Evolutionary conservation across 2,888 invertebrate species (phyloP), one percentile per base, ranked within the genome.

Genomic region (Pteria penguin): DNA sequence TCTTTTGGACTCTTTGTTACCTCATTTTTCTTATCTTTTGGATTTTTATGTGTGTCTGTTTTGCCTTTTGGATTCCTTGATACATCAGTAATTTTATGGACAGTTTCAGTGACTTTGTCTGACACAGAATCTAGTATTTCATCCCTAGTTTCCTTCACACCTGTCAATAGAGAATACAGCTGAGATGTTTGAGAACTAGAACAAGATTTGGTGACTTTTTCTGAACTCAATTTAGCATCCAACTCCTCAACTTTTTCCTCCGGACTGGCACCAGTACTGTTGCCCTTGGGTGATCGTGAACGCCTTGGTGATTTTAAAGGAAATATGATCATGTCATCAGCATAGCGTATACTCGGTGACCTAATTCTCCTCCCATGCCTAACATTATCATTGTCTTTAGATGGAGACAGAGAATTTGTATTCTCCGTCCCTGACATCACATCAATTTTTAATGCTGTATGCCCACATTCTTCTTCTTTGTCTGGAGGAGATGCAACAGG

Each of bases 271-370:
- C 68, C 27, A 11, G 45, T 36, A 14, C 45, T 14, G 45, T 36
- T 14, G 31, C 61, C 54, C 54, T 78, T 80, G 0, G 82, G 79
- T 27, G 80, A 68, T 18, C 68, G 31, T 29, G 52, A 77, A 14
- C 72, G 72, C 26, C 74, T 58, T 22, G 66, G 69, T 27, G 80
- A 79, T 29, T 79, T 74, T 29, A 75, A 69, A 24, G 80, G 78
- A 75, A 78, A 79, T 14, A 81, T 33, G 36, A 78, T 73, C 72
- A 80, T 80, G 58, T 82, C 80, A 57, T 77, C 74, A 29, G 80
- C 77, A 65, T 78, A 82, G 22, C 73, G 72, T 14, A 80, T 62
- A 74, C 67, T 82, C 62, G 82, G 82, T n/a, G 82, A 79, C 14
- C 81, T 57, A 45, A 72, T 75, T 52, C 78, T 66, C 57, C 71